Evolutionary conservation across 2,113 vertebrate genomes (phyloP).

Genomic region (Oreochromis tanganicae): DNA sequence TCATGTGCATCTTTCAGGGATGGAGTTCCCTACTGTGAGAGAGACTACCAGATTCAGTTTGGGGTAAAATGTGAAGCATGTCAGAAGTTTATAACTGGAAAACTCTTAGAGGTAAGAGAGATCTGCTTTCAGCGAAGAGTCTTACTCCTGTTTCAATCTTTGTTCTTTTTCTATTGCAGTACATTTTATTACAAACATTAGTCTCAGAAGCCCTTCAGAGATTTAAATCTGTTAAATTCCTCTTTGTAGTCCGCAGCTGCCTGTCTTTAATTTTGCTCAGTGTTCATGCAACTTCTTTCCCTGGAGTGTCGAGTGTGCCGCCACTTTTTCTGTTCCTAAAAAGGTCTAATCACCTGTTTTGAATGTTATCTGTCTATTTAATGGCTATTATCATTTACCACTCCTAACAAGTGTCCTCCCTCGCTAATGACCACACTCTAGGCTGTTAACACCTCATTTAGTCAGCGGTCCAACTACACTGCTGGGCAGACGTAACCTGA

Average conservation of each 20-base stretch:
- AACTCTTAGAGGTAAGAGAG: conserved; percentile 87
- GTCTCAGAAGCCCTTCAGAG: neutral
- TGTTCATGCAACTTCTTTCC: neutral
- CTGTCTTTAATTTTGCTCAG: neutral
- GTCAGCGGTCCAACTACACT: neutral
- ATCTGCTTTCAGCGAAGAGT: neutral
- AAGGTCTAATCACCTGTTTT: neutral
- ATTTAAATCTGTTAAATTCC: neutral
- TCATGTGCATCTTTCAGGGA: conserved; percentile 73
- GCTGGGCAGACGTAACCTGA: neutral
- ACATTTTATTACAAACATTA: neutral
- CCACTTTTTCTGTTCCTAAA: neutral
- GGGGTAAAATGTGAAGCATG: conserved; percentile 94
- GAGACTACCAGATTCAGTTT: conserved; percentile 91
- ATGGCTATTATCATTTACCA: neutral
- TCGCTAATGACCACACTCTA: neutral
- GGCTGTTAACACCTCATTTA: neutral
- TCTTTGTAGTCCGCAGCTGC: neutral
- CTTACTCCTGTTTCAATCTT: neutral
- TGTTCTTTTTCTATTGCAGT: neutral
- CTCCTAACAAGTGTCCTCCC: neutral
- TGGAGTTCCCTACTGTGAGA: conserved; percentile 90
- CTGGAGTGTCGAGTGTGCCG: rapidly evolving
- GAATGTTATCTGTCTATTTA: neutral
- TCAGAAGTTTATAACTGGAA: conserved; percentile 92